Evolutionary conservation across 2,797 vertebrate genomes (phyloP).

Genomic region (Nannoperca obscura): DNA sequence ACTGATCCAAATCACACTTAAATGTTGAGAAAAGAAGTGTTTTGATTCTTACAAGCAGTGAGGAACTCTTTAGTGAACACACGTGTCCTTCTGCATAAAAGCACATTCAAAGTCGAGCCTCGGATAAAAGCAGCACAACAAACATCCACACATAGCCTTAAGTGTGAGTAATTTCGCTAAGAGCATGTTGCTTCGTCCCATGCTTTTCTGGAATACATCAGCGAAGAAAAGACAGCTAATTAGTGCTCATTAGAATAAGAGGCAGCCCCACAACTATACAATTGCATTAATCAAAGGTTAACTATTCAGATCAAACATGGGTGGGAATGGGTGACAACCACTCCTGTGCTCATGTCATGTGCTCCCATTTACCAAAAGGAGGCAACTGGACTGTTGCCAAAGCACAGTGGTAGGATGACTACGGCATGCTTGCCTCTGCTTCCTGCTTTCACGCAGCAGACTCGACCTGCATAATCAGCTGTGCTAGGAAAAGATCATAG

Average conservation of each 20-base stretch:
- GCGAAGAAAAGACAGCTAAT: constrained; percentile 76
- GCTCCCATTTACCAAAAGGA: constrained; percentile 71
- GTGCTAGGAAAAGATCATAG: constrained; percentile 45
- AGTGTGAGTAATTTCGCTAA: constrained; percentile 72
- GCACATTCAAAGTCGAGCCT: constrained; percentile 60
- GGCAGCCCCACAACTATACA: constrained; percentile 72
- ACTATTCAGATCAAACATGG: constrained; percentile 77
- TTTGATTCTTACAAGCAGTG: constrained; percentile 54
- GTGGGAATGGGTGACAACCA: constrained; percentile 58
- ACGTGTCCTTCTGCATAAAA: constrained; percentile 60
- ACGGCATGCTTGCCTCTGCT: constrained; percentile 60
- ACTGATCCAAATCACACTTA: constrained; percentile 36
- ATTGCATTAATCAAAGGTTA: constrained; percentile 82
- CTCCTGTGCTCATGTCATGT: constrained; percentile 61
- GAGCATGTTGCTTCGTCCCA: constrained; percentile 46
- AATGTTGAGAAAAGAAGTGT: constrained; percentile 29
- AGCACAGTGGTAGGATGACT: constrained; percentile 60
- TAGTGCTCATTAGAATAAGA: constrained; percentile 84
- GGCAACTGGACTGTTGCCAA: constrained; percentile 74
- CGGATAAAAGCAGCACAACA: constrained; percentile 71
- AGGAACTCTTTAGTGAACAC: constrained; percentile 65
- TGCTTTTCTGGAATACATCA: constrained; percentile 74
- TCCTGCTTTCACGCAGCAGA: constrained; percentile 71
- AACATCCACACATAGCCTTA: constrained; percentile 56
- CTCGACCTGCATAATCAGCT: constrained; percentile 66